phyloP scores from a whole-genome alignment of 37 sponge, comb jelly and placozoan species.

The Theonella swinhoei region DNA sequence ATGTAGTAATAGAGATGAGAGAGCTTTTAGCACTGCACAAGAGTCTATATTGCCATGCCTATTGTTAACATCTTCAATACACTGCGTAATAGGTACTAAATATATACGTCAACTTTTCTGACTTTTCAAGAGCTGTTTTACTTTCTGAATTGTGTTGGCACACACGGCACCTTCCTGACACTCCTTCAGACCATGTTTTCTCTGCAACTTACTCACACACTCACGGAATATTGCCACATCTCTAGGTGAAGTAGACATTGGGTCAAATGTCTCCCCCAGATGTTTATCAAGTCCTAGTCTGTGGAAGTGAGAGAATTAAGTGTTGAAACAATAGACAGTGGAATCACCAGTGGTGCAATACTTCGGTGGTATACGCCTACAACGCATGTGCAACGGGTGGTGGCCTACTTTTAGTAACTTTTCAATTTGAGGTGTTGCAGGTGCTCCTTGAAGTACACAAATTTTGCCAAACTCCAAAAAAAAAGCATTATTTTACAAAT shows the following conservation, averaged over 20 bases:
- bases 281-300: slow-evolving; percentile 11
- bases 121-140: neutral
- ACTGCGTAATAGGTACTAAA: too few species aligned
- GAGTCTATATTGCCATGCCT: too few species aligned
- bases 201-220: slow-evolving; percentile 42
- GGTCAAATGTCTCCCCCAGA: slow-evolving; percentile 35
- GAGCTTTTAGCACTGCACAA: too few species aligned
- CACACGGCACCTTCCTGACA: neutral
- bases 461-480: too few species aligned
- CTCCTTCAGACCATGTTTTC: neutral
- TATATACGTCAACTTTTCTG: neutral
- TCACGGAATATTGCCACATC: slow-evolving; percentile 26
- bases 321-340: neutral
- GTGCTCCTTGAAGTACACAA: too few species aligned
- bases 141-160: neutral
- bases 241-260: slow-evolving; percentile 17
- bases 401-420: too few species aligned
- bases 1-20: too few species aligned
- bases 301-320: neutral
- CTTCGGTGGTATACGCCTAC: too few species aligned
- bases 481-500: too few species aligned
- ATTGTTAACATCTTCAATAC: too few species aligned
- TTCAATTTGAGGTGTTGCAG: neutral
- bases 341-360: neutral
- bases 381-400: too few species aligned